Base-by-base conservation (phyloP, 2,888 invertebrate genomes). In the Synanthedon vespiformis region DNA sequence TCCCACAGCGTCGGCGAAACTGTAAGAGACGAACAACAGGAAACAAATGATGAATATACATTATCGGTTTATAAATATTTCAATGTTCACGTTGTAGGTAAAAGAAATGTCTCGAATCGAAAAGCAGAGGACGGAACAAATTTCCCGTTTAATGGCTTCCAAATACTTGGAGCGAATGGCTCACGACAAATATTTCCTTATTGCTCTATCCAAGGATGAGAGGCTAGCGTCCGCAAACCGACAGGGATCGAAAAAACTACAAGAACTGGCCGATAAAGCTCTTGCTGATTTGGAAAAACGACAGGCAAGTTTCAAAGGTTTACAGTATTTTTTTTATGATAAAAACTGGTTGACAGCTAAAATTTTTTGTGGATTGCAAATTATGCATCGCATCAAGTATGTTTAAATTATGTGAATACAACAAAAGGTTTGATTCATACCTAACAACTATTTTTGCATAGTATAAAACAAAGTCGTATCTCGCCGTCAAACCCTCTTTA, bases 131-230 rank as follows among this genome's bases (percentile, higher is more conserved):
- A 62, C 69, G 51, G 68, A 79, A 54, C 77, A 77, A 67, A 80
- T 81, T 62, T 78, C 77, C 54, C 77, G 82, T 50, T 64, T 85
- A 69, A 84, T 87, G 84, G 77, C 84, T 51, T 84, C 84, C 51
- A 84, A 83, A 70, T 87, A 85, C 73, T 75, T 87, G 68, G 79
- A 80, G 59, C 74, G 81, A 68, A 87, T 87, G 86, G 84, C 85
- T 51, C 81, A 85, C 61, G 86, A 87, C 68, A 85, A 86, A 72
- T 74, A 85, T 70, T 87, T 86, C 61, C 74, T 86, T 57, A 79
- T 70, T 50, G 72, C 70, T 49, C 63, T 85, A 53, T 74, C 79
- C 65, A 81, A 78, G 61, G 86, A 87, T 60, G 85, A 86, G 53
- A 66, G 85, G 56, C 64, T 87, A 56, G 57, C 55, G 44, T 86